Evolutionary conservation across 2,797 vertebrate species (phyloP).

Genomic region (Ispidina picta): DNA sequence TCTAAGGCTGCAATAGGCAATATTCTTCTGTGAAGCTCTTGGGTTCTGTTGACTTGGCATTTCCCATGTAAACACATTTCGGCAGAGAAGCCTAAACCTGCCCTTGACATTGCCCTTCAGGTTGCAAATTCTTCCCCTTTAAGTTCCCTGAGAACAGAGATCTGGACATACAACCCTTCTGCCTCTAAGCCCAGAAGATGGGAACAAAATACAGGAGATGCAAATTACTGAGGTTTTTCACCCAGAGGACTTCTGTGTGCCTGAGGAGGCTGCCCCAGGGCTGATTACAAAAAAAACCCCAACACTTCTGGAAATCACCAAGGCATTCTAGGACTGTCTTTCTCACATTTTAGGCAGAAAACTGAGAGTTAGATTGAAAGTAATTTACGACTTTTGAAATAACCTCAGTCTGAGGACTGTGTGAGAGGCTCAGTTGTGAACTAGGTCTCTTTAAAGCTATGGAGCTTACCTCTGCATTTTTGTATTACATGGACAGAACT

Average conservation of each 20-base stretch:
- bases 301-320: not conserved
- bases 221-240: not conserved
- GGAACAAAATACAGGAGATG: not conserved
- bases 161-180: not conserved
- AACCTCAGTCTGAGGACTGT: not conserved
- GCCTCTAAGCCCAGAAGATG: not conserved
- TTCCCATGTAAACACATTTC: not conserved
- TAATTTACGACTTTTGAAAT: not conserved
- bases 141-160: not conserved
- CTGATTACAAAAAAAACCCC: not conserved
- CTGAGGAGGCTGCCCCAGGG: not conserved
- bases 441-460: not conserved
- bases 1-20: not conserved
- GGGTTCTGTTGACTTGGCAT: not conserved
- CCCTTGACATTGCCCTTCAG: not conserved
- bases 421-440: not conserved
- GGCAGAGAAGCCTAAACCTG: not conserved
- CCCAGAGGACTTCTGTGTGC: not conserved
- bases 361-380: not conserved
- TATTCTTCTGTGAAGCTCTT: not conserved
- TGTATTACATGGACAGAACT: not conserved
- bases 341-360: not conserved
- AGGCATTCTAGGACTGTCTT: not conserved
- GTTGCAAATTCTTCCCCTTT: not conserved
- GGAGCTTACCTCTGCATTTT: not conserved